Percentiles rank a stretch among this genome's conserved stretches.
Conservation (phyloP, 1,140 invertebrate genomes). For the Plectrocnemia conspersa region DNA sequence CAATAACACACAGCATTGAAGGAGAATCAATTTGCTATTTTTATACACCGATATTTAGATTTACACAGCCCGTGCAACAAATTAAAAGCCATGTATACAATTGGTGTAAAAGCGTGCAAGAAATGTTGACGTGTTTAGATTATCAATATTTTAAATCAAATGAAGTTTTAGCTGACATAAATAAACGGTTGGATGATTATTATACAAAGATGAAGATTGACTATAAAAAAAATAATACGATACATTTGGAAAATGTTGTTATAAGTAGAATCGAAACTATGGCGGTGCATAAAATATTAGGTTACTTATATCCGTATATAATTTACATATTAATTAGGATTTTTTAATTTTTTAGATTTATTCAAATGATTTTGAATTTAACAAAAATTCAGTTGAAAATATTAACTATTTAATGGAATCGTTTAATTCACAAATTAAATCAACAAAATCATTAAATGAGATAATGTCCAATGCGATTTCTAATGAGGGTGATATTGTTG, state of each 20-base stretch:
- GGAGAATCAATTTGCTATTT: slow-evolving; percentile 31
- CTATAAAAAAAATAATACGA: slow-evolving; percentile 6
- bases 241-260: slow-evolving; percentile 13
- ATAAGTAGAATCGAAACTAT: slow-evolving; percentile 23
- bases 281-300: too few relatives aligned
- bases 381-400: slow-evolving; percentile 24
- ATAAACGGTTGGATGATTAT: too few relatives aligned
- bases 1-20: slow-evolving; percentile 31
- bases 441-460: slow-evolving; percentile 25
- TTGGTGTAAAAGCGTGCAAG: slow-evolving; percentile 35
- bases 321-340: too few relatives aligned
- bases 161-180: too few relatives aligned
- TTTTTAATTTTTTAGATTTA: slow-evolving; percentile 23
- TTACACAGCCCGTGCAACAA: slow-evolving; percentile 29
- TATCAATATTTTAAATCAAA: slow-evolving; percentile 10
- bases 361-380: slow-evolving; percentile 23
- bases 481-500: slow-evolving; percentile 9
- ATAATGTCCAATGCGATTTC: slow-evolving; percentile 17
- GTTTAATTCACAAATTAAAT: slow-evolving; percentile 19
- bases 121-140: slow-evolving; percentile 19
- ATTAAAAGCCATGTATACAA: slow-evolving; percentile 32
- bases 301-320: too few relatives aligned
- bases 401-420: slow-evolving; percentile 27
- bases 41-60: slow-evolving; percentile 34
- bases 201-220: too few relatives aligned